Conservation (phyloP, 2,888 invertebrate species). For the Melangyna quadrimaculata region DNA sequence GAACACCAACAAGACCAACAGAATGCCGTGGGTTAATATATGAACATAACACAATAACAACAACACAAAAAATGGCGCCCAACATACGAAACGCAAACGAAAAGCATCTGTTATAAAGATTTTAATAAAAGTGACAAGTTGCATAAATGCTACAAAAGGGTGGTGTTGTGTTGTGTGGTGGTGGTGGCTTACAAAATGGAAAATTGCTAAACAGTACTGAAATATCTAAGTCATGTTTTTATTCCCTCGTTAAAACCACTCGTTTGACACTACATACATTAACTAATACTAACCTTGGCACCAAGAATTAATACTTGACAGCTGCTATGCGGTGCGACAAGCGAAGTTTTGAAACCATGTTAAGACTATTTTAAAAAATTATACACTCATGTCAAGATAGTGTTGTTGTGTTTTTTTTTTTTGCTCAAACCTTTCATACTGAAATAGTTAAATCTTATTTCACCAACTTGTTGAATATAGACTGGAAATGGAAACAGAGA, state of each 20-base stretch:
- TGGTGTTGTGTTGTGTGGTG: neutral
- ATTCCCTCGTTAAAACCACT: conserved; percentile 17
- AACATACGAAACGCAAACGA: conserved; percentile 28
- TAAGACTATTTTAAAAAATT: neutral
- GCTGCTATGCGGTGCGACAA: neutral
- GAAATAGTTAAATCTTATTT: neutral
- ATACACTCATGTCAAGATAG: neutral
- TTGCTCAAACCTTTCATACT: neutral
- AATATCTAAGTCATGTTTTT: neutral
- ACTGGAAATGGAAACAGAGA: neutral
- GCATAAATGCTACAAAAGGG: conserved; percentile 2
- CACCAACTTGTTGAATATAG: conserved; percentile 47
- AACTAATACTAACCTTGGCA: conserved; percentile 48
- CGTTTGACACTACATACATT: conserved; percentile 31
- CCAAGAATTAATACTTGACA: conserved; percentile 33
- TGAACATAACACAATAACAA: neutral
- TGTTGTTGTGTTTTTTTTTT: neutral
- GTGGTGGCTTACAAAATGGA: neutral
- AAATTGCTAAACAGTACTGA: neutral
- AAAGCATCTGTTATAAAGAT: conserved; percentile 35
- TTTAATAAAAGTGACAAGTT: conserved; percentile 66
- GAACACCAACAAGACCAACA: neutral
- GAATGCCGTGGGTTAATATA: neutral
- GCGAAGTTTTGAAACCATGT: neutral
- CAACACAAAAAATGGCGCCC: conserved; percentile 41